Percentiles rank a stretch among this genome's conserved stretches.
Evolutionary conservation across 2,888 invertebrate genomes (phyloP).

Genomic region (Drosophila kokeensis): DNA sequence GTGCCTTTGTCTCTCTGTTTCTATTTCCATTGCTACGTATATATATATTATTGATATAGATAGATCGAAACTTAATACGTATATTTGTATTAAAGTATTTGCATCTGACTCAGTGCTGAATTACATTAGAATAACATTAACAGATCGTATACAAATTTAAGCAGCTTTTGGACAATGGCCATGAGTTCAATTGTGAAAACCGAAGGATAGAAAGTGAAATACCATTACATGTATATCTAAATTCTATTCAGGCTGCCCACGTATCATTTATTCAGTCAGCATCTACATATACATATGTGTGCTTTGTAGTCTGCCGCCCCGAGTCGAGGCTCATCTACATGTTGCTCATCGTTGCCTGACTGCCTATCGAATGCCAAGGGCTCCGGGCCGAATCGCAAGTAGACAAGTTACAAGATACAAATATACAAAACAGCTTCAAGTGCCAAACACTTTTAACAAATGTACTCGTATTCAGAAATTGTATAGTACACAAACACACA

Average conservation of each 20-base stretch:
- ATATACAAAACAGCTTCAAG: constrained; percentile 49
- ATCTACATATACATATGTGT: not conserved
- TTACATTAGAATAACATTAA: not conserved
- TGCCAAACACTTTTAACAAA: constrained; percentile 57
- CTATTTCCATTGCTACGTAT: too few species aligned
- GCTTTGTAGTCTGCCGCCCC: not conserved
- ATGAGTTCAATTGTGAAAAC: not conserved
- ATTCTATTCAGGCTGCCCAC: constrained; percentile 29
- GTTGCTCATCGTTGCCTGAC: constrained; percentile 21
- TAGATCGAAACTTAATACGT: not conserved
- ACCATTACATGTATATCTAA: not conserved
- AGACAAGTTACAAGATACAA: constrained; percentile 26
- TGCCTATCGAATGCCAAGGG: constrained; percentile 20
- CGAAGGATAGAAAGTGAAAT: not conserved
- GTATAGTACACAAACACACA: constrained; percentile 19
- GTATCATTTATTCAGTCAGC: constrained; percentile 44
- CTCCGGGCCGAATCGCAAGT: constrained; percentile 34
- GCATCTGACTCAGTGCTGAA: not conserved
- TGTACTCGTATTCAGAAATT: constrained; percentile 46
- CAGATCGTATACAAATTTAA: not conserved
- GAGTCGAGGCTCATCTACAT: constrained; percentile 46
- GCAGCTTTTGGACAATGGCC: not conserved
- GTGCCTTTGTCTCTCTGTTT: too few species aligned
- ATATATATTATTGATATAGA: not conserved
- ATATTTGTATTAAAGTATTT: not conserved